Conservation (phyloP, 2,888 invertebrate genomes). For the Zygothrica quintamaculata region DNA sequence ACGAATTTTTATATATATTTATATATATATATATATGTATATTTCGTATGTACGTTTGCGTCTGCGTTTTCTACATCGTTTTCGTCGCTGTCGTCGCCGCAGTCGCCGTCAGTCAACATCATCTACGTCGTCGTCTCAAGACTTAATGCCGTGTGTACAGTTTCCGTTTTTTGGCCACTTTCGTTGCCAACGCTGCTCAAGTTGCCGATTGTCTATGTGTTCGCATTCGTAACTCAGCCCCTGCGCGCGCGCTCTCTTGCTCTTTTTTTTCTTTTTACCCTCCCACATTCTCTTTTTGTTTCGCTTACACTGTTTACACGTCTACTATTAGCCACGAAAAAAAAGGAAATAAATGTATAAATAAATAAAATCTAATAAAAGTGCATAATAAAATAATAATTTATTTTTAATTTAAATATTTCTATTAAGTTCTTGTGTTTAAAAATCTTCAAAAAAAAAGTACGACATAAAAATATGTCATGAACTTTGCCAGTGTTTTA, state of each 20-base stretch:
- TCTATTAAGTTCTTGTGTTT: conserved; percentile 24
- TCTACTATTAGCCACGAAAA: conserved; percentile 15
- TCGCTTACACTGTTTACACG: conserved; percentile 19
- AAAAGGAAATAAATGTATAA: conserved; percentile 13
- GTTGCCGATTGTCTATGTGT: conserved; percentile 65
- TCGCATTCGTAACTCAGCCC: conserved; percentile 32
- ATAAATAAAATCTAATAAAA: conserved; percentile 14
- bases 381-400: conserved; percentile 1
- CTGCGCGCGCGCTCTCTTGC: conserved; percentile 39
- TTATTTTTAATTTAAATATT: conserved; percentile 2
- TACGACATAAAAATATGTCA: conserved; percentile 5
- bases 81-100: conserved; percentile 17
- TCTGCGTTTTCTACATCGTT: conserved; percentile 14
- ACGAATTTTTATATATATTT: neutral
- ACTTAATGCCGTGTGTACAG: conserved; percentile 50
- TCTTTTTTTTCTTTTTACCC: conserved; percentile 19
- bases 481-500: conserved; percentile 42
- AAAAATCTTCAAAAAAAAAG: conserved; percentile 6
- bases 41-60: conserved; percentile 20
- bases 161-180: conserved; percentile 49
- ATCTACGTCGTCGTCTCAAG: conserved; percentile 18
- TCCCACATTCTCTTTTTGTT: conserved; percentile 36
- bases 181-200: conserved; percentile 42
- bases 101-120: neutral
- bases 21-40: conserved; percentile 25